Conservation (phyloP, 2,888 invertebrate genomes). For the Ophion slaviceki region DNA sequence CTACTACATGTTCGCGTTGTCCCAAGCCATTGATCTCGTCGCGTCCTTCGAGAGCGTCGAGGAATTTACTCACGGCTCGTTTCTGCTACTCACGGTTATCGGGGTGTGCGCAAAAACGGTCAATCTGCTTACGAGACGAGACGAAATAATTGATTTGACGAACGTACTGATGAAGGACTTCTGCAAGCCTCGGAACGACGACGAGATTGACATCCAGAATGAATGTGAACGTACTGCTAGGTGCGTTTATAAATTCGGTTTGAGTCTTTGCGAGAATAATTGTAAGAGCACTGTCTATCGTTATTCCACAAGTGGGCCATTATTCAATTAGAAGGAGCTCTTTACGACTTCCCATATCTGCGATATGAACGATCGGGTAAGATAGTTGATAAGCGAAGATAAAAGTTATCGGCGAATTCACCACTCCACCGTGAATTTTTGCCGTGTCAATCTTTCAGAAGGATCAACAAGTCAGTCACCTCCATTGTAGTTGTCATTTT, state of each 20-base stretch:
- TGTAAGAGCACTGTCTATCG: neutral
- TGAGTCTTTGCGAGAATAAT: neutral
- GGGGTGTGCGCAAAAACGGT: slow-evolving; percentile 63
- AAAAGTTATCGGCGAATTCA: too few species aligned
- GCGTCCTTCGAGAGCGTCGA: slow-evolving; percentile 52
- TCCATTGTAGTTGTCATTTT: neutral
- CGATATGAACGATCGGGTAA: too few species aligned
- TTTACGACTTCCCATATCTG: too few species aligned
- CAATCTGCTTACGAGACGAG: slow-evolving; percentile 57
- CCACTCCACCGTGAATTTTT: too few species aligned
- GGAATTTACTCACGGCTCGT: slow-evolving; percentile 68
- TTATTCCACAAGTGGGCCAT: neutral
- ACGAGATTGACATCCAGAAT: slow-evolving; percentile 42
- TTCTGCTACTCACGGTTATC: slow-evolving; percentile 64
- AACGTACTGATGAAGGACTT: slow-evolving; percentile 45
- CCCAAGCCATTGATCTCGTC: slow-evolving; percentile 65
- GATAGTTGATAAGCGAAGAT: too few species aligned
- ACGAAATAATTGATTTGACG: slow-evolving; percentile 50
- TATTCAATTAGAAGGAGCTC: too few species aligned
- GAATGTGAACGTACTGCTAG: slow-evolving; percentile 41
- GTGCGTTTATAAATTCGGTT: neutral
- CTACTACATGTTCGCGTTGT: slow-evolving; percentile 32
- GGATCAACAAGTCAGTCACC: too few species aligned
- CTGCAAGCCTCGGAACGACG: slow-evolving; percentile 28
- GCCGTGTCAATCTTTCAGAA: too few species aligned